These are phyloP conservation scores for Psittacula cyanocephala DNA, from an alignment of 2,113 vertebrate genomes.

Conservation along the genomic window DNA sequence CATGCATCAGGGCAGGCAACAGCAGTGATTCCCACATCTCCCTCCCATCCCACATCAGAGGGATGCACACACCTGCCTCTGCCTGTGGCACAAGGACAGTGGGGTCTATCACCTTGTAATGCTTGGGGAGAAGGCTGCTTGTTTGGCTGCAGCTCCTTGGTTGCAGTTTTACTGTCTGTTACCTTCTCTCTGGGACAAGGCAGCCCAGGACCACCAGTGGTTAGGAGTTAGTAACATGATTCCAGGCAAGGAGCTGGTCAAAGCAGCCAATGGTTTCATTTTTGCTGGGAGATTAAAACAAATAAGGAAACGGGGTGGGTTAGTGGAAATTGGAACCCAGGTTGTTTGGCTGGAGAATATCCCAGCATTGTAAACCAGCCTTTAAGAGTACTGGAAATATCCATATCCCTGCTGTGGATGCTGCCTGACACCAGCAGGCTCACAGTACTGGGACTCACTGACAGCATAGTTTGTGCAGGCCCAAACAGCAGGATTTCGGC, in stretches of 20 bases:
- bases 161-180: background rate
- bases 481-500: background rate
- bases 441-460: background rate
- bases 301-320: slow-evolving; percentile 7
- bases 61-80: background rate
- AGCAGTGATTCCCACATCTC: rapidly evolving
- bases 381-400: background rate
- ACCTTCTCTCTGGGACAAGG: background rate
- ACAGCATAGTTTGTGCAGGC: background rate
- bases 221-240: background rate
- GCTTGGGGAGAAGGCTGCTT: background rate
- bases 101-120: background rate
- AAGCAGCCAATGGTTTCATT: background rate
- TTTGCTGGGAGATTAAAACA: slow-evolving; percentile 1
- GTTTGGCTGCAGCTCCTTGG: background rate
- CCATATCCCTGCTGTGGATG: background rate
- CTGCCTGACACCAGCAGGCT: background rate
- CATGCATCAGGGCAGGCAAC: background rate
- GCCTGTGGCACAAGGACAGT: background rate
- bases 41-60: background rate
- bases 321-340: slow-evolving; percentile 6
- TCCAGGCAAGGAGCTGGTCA: background rate
- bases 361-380: background rate
- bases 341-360: slow-evolving; percentile 13
- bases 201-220: background rate